Evolutionary conservation across 2,113 vertebrate species (phyloP).

Genomic region (Connochaetes taurinus): DNA sequence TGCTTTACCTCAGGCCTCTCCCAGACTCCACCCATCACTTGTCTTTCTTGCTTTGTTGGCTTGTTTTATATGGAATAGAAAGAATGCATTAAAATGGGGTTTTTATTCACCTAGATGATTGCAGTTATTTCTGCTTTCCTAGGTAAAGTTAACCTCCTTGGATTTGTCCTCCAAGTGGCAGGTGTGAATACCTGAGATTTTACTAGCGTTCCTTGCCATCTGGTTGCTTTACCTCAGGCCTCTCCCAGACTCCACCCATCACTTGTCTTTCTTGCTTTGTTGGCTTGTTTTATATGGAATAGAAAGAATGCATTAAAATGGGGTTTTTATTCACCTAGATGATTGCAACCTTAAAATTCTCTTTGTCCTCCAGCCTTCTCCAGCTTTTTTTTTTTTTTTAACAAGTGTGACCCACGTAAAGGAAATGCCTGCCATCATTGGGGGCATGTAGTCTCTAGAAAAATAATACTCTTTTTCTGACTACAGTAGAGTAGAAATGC

Average conservation of each 20-base stretch:
- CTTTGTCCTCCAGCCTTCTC: background rate
- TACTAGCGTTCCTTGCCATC: background rate
- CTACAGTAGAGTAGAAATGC: background rate
- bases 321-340: background rate
- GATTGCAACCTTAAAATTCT: background rate
- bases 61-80: background rate
- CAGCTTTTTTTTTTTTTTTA: background rate
- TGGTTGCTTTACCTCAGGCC: background rate
- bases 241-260: background rate
- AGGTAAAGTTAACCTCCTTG: background rate
- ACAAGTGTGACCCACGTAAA: background rate
- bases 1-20: background rate
- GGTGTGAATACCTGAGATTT: background rate
- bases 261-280: background rate
- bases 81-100: background rate
- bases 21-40: background rate
- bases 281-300: background rate
- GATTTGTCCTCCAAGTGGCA: too few species aligned
- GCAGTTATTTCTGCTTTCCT: background rate
- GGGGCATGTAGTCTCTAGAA: background rate
- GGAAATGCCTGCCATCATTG: background rate
- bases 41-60: background rate
- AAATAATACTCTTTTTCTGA: background rate
- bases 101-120: background rate
- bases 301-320: background rate